Percentiles rank a stretch among this genome's conserved stretches.
phyloP scores from a whole-genome alignment of 2,797 vertebrate species.

The Sandelia bainsii region DNA sequence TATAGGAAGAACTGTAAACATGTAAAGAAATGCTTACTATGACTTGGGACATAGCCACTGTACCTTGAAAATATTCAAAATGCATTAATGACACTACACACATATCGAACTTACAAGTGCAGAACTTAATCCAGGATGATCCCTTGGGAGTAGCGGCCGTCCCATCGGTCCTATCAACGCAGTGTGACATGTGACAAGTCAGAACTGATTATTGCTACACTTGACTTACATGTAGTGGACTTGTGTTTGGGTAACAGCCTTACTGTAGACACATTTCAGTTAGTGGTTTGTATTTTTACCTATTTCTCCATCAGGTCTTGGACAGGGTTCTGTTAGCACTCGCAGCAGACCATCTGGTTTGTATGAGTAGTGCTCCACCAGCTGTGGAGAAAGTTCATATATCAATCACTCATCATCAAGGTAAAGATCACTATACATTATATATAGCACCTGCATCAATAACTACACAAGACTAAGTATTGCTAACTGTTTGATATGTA shows the following conservation, averaged over 20 bases:
- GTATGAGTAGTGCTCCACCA: conserved; percentile 98
- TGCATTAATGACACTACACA: not conserved
- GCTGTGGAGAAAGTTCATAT: conserved; percentile 71
- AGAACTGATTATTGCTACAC: not conserved
- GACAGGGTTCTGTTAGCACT: conserved; percentile 91
- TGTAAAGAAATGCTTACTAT: not conserved
- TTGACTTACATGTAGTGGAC: not conserved
- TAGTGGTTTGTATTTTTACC: conserved; percentile 44
- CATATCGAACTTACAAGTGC: conserved; percentile 34
- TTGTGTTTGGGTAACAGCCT: not conserved
- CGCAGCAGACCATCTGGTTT: conserved; percentile 94
- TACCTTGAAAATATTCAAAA: not conserved
- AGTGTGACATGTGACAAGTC: not conserved
- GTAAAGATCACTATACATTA: not conserved
- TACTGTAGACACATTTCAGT: not conserved
- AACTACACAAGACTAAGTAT: not conserved
- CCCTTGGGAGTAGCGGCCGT: conserved; percentile 42
- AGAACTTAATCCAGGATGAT: conserved; percentile 52
- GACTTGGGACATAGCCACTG: not conserved
- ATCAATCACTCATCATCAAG: not conserved
- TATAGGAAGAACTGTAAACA: not conserved
- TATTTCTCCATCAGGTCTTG: conserved; percentile 69
- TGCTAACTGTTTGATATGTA: no score
- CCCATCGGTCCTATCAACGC: conserved; percentile 40
- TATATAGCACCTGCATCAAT: not conserved